Conservation (phyloP, 2,888 invertebrate species). For the Camponotus fellah region DNA sequence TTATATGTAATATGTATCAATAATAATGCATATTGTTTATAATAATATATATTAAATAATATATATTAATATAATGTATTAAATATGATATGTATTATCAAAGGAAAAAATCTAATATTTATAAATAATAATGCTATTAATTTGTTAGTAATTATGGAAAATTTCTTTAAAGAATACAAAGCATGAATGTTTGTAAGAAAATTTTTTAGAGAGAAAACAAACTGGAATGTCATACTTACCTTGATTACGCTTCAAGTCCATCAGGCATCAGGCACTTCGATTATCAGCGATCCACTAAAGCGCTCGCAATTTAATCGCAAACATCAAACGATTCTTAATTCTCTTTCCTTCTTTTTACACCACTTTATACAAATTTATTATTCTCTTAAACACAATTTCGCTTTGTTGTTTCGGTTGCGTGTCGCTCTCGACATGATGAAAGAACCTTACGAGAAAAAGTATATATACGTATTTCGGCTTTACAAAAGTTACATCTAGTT, state of each 20-base stretch:
- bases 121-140: neutral
- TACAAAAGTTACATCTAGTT: constrained; percentile 82
- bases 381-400: constrained; percentile 82
- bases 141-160: neutral
- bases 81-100: neutral
- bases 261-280: constrained; percentile 13
- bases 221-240: constrained; percentile 23
- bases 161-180: neutral
- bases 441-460: constrained; percentile 80
- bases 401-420: constrained; percentile 35
- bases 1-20: neutral
- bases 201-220: neutral
- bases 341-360: constrained; percentile 71
- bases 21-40: neutral
- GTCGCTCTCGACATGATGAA: constrained; percentile 77
- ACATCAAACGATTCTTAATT: constrained; percentile 61
- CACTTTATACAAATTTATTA: constrained; percentile 85
- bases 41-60: no score
- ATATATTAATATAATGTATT: no score
- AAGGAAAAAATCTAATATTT: neutral
- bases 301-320: constrained; percentile 56
- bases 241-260: neutral
- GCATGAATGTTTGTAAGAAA: neutral
- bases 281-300: neutral
- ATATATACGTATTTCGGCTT: constrained; percentile 67